Base-by-base conservation (phyloP, 2,888 invertebrate genomes). In the Caenorhabditis plicata region DNA sequence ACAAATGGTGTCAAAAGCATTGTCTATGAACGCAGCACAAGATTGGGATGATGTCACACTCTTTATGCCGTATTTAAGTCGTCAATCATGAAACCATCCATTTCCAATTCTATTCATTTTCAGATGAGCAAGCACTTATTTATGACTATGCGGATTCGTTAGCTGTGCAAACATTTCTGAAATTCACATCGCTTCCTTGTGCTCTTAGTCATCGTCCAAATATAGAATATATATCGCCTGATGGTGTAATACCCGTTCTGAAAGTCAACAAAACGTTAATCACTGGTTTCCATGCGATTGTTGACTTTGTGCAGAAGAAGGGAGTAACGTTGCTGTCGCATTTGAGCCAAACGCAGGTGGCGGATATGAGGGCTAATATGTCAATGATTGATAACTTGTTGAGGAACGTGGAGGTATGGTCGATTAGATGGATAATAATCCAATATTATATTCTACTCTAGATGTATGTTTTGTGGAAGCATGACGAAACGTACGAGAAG, bases 141-240 rank as follows among this genome's bases (percentile, higher is more conserved):
- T 90, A 92, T 2, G 95, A 96, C 81, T 91, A 90, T 83, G 93
- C 95, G 11, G 91, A 91, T 81, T 92, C 92, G 76, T 84, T 95
- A 17, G 90, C 92, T 2, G 92, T 92, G 0, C 91, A 93, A 81
- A 89, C 93, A 0, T 94, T 90, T 81, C 84, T 98, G 20, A 90
- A 90, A 85, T 94, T 96, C 90, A 91, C 91, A 80, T 87, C 88
- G 49, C 85, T 96, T 0, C 87, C 89, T 0, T 93, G 89, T 81
- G 86, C 87, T 73, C 87, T 92, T 4, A 89, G 90, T 68, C 88
- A 89, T 74, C 85, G 89, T 64, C 87, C 88, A 75, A 98, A 98
- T 84, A 94, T 95, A 0, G 93, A 95, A 80, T 90, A 89, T 80
- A 95, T 96, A 91, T 94, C 95, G 0, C 95, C 95, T 0, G 89